Evolutionary conservation across 37 sponge, comb jelly and placozoan genomes (phyloP).

Genomic region (Bolinopsis microptera): DNA sequence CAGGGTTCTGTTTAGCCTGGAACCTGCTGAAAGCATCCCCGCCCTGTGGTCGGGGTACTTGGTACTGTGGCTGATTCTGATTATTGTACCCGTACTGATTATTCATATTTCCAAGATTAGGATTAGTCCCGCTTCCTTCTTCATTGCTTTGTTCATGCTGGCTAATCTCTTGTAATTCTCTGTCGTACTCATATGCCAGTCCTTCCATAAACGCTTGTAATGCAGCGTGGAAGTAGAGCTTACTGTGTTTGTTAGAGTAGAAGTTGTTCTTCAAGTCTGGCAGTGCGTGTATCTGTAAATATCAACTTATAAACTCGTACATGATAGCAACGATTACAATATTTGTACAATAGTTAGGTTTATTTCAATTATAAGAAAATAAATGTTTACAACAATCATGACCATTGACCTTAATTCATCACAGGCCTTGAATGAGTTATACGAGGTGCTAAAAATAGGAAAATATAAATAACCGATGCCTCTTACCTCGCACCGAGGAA

Average conservation of each 20-base stretch:
- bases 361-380: no score
- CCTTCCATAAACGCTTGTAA: constrained; percentile 36
- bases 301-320: no score
- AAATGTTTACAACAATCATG: no score
- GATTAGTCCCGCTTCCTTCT: not conserved
- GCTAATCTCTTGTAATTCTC: not conserved
- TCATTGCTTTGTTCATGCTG: no score
- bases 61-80: not conserved
- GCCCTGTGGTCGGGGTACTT: not conserved
- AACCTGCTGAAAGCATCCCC: not conserved
- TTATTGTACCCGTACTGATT: not conserved
- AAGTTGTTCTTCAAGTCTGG: constrained; percentile 44
- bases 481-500: constrained; percentile 52
- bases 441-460: no score
- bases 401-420: no score
- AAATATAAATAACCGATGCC: no score
- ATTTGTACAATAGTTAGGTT: no score
- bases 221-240: constrained; percentile 49
- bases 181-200: constrained; percentile 9
- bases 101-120: not conserved
- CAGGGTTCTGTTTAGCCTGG: not conserved
- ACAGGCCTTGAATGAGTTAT: no score
- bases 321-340: no score
- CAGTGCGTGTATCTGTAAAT: constrained; percentile 6
- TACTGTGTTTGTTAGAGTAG: not conserved